These are phyloP conservation scores for Callaeas wilsoni DNA, from an alignment of 2,113 vertebrate species.

Conservation along the genomic window DNA sequence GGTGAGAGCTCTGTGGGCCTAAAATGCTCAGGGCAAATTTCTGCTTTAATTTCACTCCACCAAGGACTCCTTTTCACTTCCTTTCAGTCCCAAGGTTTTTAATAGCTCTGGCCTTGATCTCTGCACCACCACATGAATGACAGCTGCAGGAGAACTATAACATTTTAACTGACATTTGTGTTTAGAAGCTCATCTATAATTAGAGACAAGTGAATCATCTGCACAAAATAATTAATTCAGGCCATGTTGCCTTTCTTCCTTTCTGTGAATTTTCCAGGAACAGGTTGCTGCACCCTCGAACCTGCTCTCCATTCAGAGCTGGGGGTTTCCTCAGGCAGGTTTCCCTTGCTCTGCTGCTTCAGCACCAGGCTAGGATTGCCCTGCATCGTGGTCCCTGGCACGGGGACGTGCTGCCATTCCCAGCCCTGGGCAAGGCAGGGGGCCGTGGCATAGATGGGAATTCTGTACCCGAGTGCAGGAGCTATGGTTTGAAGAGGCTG, in stretches of 20 bases:
- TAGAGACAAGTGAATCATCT: slow-evolving; percentile 40
- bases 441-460: rapidly evolving
- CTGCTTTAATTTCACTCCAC: neutral
- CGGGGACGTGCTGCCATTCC: rapidly evolving
- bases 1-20: neutral
- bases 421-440: neutral
- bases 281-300: neutral
- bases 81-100: neutral
- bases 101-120: slow-evolving; percentile 15
- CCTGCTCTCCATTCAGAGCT: neutral
- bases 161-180: slow-evolving; percentile 48
- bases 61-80: neutral
- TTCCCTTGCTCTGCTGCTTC: neutral
- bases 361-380: neutral
- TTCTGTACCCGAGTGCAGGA: neutral
- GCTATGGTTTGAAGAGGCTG: neutral
- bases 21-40: neutral
- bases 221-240: slow-evolving; percentile 6
- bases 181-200: slow-evolving; percentile 37
- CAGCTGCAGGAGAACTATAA: slow-evolving; percentile 37
- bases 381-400: neutral
- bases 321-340: neutral
- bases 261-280: neutral
- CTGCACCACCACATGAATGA: slow-evolving; percentile 9
- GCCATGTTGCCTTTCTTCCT: neutral